These are phyloP conservation scores for Argopecten irradians DNA, from an alignment of 1,140 invertebrate genomes.

Conservation along the genomic window DNA sequence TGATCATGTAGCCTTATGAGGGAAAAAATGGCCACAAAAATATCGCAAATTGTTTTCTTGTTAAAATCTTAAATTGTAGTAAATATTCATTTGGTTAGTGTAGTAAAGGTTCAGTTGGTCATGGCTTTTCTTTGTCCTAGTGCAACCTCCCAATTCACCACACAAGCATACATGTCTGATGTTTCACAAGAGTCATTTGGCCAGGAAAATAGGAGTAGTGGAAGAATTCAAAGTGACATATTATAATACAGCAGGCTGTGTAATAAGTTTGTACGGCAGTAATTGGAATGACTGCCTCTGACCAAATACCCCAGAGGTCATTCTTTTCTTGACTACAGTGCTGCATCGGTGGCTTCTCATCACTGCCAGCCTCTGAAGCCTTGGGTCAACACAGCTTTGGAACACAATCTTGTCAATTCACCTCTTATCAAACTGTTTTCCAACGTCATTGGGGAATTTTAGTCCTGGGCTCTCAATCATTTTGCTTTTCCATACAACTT, in stretches of 20 bases:
- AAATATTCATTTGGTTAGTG: no score
- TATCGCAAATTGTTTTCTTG: no score
- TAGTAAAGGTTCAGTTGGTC: no score
- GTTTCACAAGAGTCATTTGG: not conserved
- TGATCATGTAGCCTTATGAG: no score
- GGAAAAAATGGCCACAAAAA: no score
- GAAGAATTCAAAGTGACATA: slow-evolving; percentile 14
- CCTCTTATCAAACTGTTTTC: slow-evolving; percentile 17
- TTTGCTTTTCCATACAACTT: slow-evolving; percentile 21
- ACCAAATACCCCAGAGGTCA: slow-evolving; percentile 28
- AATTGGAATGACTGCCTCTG: slow-evolving; percentile 30
- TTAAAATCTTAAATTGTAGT: no score
- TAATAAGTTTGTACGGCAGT: slow-evolving; percentile 19
- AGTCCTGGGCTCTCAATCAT: slow-evolving; percentile 23
- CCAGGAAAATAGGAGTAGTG: not conserved
- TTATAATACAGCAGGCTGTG: slow-evolving; percentile 15
- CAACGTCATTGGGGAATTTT: not conserved
- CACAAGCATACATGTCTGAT: not conserved
- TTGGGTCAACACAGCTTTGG: not conserved
- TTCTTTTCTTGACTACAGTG: slow-evolving; percentile 1
- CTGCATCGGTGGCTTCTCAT: slow-evolving; percentile 1
- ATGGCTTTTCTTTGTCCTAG: not conserved
- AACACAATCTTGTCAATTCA: slow-evolving; percentile 22
- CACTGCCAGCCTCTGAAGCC: slow-evolving; percentile 5
- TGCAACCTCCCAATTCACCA: not conserved